These are phyloP conservation scores for Nephrocerus scutellatus DNA, from an alignment of 2,888 invertebrate genomes.

Conservation along the genomic window DNA sequence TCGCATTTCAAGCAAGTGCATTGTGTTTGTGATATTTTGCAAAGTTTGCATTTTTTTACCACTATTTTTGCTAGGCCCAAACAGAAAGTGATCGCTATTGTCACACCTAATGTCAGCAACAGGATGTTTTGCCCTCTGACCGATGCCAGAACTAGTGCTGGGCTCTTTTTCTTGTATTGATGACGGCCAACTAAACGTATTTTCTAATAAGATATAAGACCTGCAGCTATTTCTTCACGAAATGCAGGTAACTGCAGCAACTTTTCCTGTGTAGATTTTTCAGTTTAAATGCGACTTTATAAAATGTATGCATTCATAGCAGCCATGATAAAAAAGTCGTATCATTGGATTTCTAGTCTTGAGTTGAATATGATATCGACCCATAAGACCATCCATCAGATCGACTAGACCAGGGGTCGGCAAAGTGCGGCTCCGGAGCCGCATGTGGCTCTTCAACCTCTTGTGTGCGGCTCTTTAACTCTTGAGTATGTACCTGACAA, in stretches of 20 bases:
- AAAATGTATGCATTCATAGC: background rate
- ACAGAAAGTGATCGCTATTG: too few species aligned
- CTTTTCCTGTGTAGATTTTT: background rate
- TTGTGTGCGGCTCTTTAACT: too few species aligned
- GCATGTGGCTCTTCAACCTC: too few species aligned
- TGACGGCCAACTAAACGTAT: background rate
- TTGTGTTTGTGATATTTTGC: too few species aligned
- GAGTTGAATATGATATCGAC: background rate
- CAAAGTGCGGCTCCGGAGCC: too few species aligned
- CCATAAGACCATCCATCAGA: too few species aligned
- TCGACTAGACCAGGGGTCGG: too few species aligned
- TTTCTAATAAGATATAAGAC: background rate
- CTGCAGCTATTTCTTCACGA: background rate
- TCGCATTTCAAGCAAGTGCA: background rate
- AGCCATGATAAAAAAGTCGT: background rate
- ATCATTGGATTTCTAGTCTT: background rate
- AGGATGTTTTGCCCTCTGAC: background rate
- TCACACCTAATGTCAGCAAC: background rate
- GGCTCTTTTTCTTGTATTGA: background rate
- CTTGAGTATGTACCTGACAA: too few species aligned
- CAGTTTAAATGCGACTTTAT: background rate
- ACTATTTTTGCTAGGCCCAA: too few species aligned
- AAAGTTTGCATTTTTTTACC: too few species aligned
- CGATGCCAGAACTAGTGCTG: background rate
- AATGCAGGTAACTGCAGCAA: background rate